Evolutionary conservation across 2,888 invertebrate genomes (phyloP).

Genomic region (Corythucha ciliata): DNA sequence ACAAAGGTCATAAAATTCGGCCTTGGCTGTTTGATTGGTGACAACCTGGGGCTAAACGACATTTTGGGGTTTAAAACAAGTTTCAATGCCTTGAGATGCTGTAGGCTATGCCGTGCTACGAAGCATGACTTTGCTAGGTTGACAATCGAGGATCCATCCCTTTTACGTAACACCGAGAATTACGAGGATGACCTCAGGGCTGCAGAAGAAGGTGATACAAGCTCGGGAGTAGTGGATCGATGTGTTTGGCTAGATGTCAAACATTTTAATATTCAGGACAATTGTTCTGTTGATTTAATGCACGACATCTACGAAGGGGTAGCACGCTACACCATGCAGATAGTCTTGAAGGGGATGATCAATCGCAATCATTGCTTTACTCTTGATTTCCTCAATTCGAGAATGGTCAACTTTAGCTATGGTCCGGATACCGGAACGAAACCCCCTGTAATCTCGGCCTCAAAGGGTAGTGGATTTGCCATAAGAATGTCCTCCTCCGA

Average conservation of each 20-base stretch:
- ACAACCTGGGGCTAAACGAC: too few relatives aligned
- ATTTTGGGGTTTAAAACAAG: too few relatives aligned
- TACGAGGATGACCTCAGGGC: background rate
- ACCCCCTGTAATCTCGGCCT: background rate
- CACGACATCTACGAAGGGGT: slow-evolving; percentile 1
- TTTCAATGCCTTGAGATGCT: too few relatives aligned
- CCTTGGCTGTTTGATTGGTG: too few relatives aligned
- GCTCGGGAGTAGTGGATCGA: background rate
- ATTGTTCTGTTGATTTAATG: slow-evolving; percentile 11
- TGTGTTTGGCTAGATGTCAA: background rate
- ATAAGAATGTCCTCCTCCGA: too few relatives aligned
- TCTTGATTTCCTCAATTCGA: background rate
- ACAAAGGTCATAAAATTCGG: background rate
- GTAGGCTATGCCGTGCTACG: too few relatives aligned
- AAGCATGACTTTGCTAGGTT: background rate
- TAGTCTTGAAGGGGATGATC: background rate
- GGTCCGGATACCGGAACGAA: background rate
- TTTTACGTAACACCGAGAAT: background rate
- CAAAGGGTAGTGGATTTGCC: too few relatives aligned
- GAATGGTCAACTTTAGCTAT: background rate
- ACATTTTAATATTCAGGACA: background rate
- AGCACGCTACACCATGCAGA: background rate
- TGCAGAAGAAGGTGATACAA: background rate
- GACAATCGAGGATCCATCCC: background rate
- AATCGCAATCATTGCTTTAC: background rate